A percentile compares a stretch with the other conserved stretches of the same genome.
phyloP scores from a whole-genome alignment of 1,140 invertebrate genomes.

The Nylanderia fulva region DNA sequence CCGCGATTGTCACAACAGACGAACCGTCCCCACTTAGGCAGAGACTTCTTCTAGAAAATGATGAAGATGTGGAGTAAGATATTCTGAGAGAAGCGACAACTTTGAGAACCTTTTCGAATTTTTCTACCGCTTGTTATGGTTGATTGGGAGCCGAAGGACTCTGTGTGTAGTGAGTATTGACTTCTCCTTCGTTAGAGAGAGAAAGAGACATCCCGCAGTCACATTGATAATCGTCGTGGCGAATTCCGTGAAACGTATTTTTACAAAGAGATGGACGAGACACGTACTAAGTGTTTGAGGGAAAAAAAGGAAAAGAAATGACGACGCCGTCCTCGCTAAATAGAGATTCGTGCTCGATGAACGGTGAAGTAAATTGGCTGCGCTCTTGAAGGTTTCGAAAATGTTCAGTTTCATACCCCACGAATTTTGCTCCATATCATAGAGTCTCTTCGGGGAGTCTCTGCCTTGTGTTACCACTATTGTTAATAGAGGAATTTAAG shows the following conservation, averaged over 20 bases:
- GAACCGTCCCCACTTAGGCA: slow-evolving; percentile 84
- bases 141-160: not conserved
- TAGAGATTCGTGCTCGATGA: slow-evolving; percentile 35
- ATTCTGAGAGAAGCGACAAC: slow-evolving; percentile 76
- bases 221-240: slow-evolving; percentile 19
- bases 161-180: slow-evolving; percentile 42
- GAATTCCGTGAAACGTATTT: slow-evolving; percentile 53
- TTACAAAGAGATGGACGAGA: slow-evolving; percentile 65
- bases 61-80: slow-evolving; percentile 85
- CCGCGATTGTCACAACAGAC: slow-evolving; percentile 82
- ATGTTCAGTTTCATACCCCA: slow-evolving; percentile 67
- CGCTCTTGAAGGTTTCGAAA: slow-evolving; percentile 57
- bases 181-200: slow-evolving; percentile 37
- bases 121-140: slow-evolving; percentile 61
- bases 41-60: slow-evolving; percentile 86
- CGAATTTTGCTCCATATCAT: slow-evolving; percentile 79
- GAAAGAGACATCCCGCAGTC: slow-evolving; percentile 18
- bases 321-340: slow-evolving; percentile 72
- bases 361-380: slow-evolving; percentile 54
- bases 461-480: slow-evolving; percentile 76
- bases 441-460: slow-evolving; percentile 64
- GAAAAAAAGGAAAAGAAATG: slow-evolving; percentile 14
- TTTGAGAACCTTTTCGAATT: slow-evolving; percentile 70
- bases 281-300: not conserved
- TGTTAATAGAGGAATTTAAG: slow-evolving; percentile 67